Percentiles rank a stretch among this genome's conserved stretches.
phyloP scores from a whole-genome alignment of 1,140 invertebrate species.

The Manduca sexta region DNA sequence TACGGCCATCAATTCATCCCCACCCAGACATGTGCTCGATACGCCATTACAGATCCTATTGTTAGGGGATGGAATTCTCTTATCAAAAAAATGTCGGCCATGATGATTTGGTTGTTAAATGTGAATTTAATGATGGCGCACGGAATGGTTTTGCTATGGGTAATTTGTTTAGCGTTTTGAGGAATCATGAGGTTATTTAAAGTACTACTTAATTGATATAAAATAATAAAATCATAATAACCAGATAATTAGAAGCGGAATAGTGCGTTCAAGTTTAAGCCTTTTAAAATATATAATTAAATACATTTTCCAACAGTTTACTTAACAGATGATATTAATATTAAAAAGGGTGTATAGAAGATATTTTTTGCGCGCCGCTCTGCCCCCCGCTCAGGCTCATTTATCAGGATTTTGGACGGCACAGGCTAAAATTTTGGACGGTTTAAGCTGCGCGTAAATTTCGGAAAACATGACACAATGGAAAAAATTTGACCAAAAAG shows the following conservation, averaged over 20 bases:
- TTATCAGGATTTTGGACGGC: conserved; percentile 73
- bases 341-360: conserved; percentile 43
- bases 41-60: conserved; percentile 42
- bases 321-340: conserved; percentile 26
- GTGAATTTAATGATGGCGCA: too few species aligned
- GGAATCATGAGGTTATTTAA: too few species aligned
- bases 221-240: too few species aligned
- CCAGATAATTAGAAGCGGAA: too few species aligned
- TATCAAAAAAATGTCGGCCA: too few species aligned
- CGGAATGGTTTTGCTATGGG: too few species aligned
- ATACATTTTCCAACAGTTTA: conserved; percentile 20
- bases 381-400: conserved; percentile 50
- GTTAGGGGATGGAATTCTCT: too few species aligned
- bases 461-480: conserved; percentile 70
- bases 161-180: too few species aligned
- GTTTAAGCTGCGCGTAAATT: conserved; percentile 73
- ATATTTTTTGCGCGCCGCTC: conserved; percentile 45
- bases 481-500: conserved; percentile 58
- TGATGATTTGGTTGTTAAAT: too few species aligned
- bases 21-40: conserved; percentile 29
- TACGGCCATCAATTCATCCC: conserved; percentile 56
- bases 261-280: too few species aligned
- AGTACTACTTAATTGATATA: too few species aligned
- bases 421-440: conserved; percentile 74
- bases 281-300: neutral